phyloP scores from a whole-genome alignment of 1,140 invertebrate genomes.

The Eupristina koningsbergeri region DNA sequence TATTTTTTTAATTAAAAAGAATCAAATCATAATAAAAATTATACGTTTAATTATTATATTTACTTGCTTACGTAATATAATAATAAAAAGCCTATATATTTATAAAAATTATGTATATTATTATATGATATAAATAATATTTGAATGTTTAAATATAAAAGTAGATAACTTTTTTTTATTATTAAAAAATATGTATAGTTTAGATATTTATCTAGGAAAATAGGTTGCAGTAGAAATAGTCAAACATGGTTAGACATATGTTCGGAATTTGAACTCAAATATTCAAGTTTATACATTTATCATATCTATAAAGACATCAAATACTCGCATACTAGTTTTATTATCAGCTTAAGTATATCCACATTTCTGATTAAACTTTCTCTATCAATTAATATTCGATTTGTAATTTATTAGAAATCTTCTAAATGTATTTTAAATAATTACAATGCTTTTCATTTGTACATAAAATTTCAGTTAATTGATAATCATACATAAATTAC shows the following conservation, averaged over 20 bases:
- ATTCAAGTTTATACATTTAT: not conserved
- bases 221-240: constrained; percentile 1
- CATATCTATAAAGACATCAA: not conserved
- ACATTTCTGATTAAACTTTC: constrained; percentile 4
- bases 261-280: not conserved
- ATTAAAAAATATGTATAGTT: not conserved
- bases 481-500: too few species aligned
- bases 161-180: too few species aligned
- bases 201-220: not conserved
- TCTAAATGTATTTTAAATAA: not conserved
- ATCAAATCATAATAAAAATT: too few species aligned
- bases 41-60: too few species aligned
- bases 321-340: not conserved
- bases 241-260: not conserved
- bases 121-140: too few species aligned
- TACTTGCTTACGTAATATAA: too few species aligned
- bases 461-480: too few species aligned
- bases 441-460: too few species aligned
- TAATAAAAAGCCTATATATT: too few species aligned
- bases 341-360: not conserved
- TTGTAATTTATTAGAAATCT: constrained; percentile 1
- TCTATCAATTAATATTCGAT: constrained; percentile 3
- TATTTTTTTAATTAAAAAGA: too few species aligned
- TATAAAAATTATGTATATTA: too few species aligned
- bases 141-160: too few species aligned